phyloP scores from a whole-genome alignment of 2,888 invertebrate genomes.

The Conchocele bisecta region DNA sequence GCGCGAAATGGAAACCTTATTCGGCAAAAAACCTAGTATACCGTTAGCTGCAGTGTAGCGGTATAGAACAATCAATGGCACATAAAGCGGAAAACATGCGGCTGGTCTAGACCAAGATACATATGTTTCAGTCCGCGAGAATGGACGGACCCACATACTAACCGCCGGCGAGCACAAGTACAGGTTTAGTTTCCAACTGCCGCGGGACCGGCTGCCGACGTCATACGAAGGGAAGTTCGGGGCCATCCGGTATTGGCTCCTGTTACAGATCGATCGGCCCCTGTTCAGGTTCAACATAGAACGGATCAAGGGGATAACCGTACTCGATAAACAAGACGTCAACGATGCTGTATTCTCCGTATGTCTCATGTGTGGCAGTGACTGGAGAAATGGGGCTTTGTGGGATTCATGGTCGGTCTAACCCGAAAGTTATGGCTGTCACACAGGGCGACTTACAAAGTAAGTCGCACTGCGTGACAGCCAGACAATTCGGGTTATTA shows the following conservation, averaged over 20 bases:
- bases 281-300: slow-evolving; percentile 50
- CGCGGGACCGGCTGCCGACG: slow-evolving; percentile 48
- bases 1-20: no score
- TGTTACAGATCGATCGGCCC: slow-evolving; percentile 56
- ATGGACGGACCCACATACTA: neutral
- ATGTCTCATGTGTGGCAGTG: neutral
- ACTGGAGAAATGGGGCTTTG: no score
- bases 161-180: slow-evolving; percentile 39
- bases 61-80: no score
- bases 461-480: no score
- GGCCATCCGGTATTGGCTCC: slow-evolving; percentile 59
- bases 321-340: slow-evolving; percentile 53
- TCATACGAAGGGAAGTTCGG: slow-evolving; percentile 63
- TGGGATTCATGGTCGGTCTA: no score
- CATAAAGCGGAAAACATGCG: no score
- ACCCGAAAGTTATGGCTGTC: no score
- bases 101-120: no score
- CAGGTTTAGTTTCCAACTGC: slow-evolving; percentile 54
- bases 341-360: slow-evolving; percentile 32
- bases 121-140: neutral
- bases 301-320: slow-evolving; percentile 54
- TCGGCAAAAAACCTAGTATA: no score
- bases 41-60: no score
- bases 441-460: no score
- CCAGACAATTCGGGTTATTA: no score